Conservation (phyloP, 2,797 vertebrate genomes). For the Arctocebus calabarensis region DNA sequence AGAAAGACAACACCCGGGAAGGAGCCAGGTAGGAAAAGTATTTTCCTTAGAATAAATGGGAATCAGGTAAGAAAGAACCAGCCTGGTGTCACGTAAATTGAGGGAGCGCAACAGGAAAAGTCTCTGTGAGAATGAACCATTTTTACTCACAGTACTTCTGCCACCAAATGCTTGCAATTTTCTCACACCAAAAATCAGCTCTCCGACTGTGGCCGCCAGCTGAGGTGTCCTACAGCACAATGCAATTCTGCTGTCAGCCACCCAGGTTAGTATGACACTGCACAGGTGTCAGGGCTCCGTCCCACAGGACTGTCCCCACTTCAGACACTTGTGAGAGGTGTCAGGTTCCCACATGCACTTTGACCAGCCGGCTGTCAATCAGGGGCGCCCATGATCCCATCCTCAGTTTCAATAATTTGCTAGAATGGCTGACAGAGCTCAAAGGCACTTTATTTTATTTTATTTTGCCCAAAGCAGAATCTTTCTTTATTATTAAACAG, state of each 20-base stretch:
- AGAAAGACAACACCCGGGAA: not conserved
- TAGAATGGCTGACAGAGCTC: not conserved
- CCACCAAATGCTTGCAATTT: not conserved
- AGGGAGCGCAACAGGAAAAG: not conserved
- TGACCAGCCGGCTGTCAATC: not conserved
- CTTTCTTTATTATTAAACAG: conserved; percentile 81
- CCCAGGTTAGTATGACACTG: not conserved
- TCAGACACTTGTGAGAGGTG: not conserved
- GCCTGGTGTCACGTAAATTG: not conserved
- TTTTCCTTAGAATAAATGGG: not conserved
- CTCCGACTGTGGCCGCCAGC: not conserved
- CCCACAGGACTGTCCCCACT: not conserved
- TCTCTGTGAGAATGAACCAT: not conserved
- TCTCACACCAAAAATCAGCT: not conserved
- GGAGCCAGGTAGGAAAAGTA: not conserved
- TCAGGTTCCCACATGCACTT: not conserved
- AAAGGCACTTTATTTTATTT: not conserved
- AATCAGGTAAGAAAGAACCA: not conserved
- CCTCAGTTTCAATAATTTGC: not conserved
- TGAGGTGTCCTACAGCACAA: not conserved
- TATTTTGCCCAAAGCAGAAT: conserved; percentile 69
- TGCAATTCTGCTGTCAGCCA: too few relatives aligned
- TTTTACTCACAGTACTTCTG: not conserved
- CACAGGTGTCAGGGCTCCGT: not conserved
- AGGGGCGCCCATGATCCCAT: not conserved